Conservation (phyloP, 2,113 vertebrate species). For the Amblyornis subalaris region DNA sequence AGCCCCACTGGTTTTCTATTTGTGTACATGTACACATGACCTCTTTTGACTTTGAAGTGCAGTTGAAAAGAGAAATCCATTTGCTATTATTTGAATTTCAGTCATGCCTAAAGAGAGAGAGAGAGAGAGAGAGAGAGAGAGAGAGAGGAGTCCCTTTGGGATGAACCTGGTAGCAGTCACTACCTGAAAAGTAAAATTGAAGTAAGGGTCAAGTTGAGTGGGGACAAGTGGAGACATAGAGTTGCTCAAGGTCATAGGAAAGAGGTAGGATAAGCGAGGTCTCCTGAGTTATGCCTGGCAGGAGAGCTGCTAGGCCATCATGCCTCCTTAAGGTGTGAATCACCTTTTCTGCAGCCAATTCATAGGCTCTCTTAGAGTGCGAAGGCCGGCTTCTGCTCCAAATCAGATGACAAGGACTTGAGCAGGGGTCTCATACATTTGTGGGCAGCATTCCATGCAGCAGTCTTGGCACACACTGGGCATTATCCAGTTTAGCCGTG, state of each 20-base stretch:
- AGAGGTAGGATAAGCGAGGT: background rate
- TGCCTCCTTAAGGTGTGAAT: background rate
- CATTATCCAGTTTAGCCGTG: background rate
- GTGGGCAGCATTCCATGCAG: background rate
- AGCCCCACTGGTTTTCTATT: background rate
- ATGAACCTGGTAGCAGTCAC: background rate
- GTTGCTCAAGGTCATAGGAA: background rate
- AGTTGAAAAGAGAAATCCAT: background rate
- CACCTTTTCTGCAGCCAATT: background rate
- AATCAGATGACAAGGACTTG: accelerated
- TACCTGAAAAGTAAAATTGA: background rate
- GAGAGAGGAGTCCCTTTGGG: background rate
- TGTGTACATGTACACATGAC: background rate
- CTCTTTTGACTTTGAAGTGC: constrained; percentile 17
- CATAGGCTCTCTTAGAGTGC: background rate
- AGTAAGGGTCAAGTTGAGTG: background rate
- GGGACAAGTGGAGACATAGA: background rate
- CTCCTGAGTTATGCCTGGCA: background rate
- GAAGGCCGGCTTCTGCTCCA: background rate
- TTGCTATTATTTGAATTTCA: constrained; percentile 6
- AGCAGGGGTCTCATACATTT: background rate
- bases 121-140: background rate
- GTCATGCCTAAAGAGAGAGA: background rate
- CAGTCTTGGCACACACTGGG: background rate
- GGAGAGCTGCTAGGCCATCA: background rate